Conservation (phyloP, 2,888 invertebrate species). For the Caenorhabditis sp. region DNA sequence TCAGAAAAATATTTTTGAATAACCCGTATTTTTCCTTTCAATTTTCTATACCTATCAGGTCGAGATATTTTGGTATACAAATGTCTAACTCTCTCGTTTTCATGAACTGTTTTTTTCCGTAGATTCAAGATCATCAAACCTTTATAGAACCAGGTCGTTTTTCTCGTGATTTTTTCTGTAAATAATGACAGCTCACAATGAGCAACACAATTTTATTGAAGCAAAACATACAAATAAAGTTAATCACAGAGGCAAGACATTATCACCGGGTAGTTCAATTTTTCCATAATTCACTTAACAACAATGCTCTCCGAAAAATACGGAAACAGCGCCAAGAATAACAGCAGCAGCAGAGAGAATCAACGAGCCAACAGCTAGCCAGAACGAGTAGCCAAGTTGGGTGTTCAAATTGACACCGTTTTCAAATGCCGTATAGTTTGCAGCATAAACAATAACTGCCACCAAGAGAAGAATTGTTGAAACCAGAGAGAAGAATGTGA, state of each 20-base stretch:
- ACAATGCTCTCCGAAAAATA: constrained; percentile 50
- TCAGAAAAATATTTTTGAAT: too few species aligned
- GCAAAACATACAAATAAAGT: background rate
- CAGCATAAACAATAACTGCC: constrained; percentile 49
- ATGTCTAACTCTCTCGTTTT: too few species aligned
- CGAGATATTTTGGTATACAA: too few species aligned
- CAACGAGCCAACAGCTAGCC: constrained; percentile 49
- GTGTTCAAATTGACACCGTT: constrained; percentile 12
- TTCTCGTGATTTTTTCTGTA: background rate
- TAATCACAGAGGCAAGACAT: background rate
- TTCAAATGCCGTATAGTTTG: constrained; percentile 14
- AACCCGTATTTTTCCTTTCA: too few species aligned
- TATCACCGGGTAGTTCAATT: background rate
- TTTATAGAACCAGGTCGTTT: too few species aligned
- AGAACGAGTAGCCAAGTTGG: constrained; percentile 53
- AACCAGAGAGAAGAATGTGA: constrained; percentile 40
- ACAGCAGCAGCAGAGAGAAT: constrained; percentile 42
- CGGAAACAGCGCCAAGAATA: constrained; percentile 42
- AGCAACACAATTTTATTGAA: background rate
- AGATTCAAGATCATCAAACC: too few species aligned
- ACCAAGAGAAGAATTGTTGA: constrained; percentile 41
- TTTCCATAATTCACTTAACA: constrained; percentile 27
- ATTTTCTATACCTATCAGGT: too few species aligned
- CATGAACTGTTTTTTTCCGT: too few species aligned
- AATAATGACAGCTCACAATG: background rate